These are phyloP conservation scores for Microvelia longipes DNA, from an alignment of 1,140 invertebrate genomes.

Conservation along the genomic window DNA sequence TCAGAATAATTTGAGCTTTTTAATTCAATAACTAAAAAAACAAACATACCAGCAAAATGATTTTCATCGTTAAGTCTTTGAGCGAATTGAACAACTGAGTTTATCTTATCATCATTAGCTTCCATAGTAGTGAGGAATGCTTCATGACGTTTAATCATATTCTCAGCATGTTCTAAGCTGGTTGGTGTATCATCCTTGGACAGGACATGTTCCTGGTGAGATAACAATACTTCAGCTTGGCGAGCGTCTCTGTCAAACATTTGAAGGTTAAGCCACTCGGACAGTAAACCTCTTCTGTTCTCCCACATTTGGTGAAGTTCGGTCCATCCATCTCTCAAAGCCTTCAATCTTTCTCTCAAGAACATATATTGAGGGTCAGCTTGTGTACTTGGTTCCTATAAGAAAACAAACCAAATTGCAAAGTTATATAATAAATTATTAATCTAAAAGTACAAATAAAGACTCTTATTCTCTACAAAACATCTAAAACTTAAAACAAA, in stretches of 20 bases:
- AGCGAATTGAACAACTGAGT: constrained; percentile 84
- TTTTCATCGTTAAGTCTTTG: constrained; percentile 73
- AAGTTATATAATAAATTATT: neutral
- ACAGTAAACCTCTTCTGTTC: constrained; percentile 84
- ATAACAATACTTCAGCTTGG: constrained; percentile 92
- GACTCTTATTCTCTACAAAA: too few relatives aligned
- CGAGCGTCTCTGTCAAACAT: constrained; percentile 91
- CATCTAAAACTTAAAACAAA: too few relatives aligned
- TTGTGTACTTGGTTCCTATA: constrained; percentile 54
- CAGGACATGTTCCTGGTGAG: constrained; percentile 59
- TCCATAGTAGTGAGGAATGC: constrained; percentile 99
- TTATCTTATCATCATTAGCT: constrained; percentile 98
- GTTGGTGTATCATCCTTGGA: constrained; percentile 24
- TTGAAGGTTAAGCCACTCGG: constrained; percentile 86
- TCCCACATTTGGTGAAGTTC: constrained; percentile 99
- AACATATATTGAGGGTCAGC: constrained; percentile 99
- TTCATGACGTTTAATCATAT: constrained; percentile 91
- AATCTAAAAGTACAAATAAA: too few relatives aligned
- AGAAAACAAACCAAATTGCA: constrained; percentile 3
- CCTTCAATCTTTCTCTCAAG: constrained; percentile 87
- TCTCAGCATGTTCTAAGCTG: constrained; percentile 93
- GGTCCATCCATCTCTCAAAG: constrained; percentile 95
- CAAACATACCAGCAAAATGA: constrained; percentile 41
- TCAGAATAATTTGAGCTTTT: too few relatives aligned
- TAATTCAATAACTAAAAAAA: too few relatives aligned